Percentiles rank a stretch among this genome's conserved stretches.
phyloP scores from a whole-genome alignment of 2,888 invertebrate species.

The Terebella lapidaria region DNA sequence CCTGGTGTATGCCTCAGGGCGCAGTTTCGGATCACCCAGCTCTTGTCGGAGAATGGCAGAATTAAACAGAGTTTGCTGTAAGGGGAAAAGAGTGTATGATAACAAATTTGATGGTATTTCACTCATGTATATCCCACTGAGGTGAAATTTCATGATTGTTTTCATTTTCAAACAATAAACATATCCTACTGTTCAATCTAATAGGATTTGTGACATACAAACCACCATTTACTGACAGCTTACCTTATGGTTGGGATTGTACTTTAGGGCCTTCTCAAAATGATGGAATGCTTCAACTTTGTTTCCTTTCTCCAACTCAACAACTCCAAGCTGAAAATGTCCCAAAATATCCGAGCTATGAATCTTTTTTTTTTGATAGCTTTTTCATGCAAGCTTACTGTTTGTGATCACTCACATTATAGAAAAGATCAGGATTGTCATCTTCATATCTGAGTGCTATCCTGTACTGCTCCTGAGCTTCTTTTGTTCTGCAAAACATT shows the following conservation, averaged over 20 bases:
- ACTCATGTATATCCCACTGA: no score
- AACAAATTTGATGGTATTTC: no score
- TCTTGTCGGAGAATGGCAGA: constrained; percentile 92
- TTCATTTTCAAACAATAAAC: no score
- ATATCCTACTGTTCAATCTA: no score
- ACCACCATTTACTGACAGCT: constrained; percentile 12
- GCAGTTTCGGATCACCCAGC: constrained; percentile 72
- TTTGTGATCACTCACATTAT: constrained; percentile 47
- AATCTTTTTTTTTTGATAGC: no score
- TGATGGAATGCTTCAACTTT: constrained; percentile 81
- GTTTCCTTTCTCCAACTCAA: constrained; percentile 86
- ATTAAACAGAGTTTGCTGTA: constrained; percentile 78
- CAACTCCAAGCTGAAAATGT: constrained; percentile 73
- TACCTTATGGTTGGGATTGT: constrained; percentile 85
- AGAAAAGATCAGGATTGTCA: constrained; percentile 52
- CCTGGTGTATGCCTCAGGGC: constrained; percentile 60
- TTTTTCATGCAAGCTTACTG: no score
- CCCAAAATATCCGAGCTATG: not conserved
- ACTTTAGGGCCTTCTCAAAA: constrained; percentile 84
- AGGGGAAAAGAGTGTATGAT: no score
- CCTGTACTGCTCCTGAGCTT: constrained; percentile 92
- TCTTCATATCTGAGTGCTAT: constrained; percentile 81
- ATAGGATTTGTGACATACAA: no score
- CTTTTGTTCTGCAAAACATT: constrained; percentile 65
- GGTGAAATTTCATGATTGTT: no score